Percentiles rank a stretch among this genome's conserved stretches.
Evolutionary conservation across 2,113 vertebrate genomes (phyloP).

Genomic region (Ophiodon elongatus): DNA sequence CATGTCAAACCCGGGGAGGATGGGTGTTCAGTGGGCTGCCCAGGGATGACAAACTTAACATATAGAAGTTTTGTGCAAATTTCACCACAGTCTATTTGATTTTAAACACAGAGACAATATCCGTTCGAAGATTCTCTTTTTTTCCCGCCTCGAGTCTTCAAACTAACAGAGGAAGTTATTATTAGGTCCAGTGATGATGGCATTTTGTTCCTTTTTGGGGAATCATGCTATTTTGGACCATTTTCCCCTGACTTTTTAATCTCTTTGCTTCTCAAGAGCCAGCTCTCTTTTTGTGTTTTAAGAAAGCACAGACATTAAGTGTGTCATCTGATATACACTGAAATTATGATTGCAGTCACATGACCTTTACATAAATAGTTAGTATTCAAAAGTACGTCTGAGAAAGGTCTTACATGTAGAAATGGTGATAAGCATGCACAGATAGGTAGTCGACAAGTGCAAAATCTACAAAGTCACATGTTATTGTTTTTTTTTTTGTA

Average conservation of each 20-base stretch:
- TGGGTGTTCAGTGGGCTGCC: conserved; percentile 63
- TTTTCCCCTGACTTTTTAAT: conserved; percentile 41
- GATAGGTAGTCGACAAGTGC: conserved; percentile 84
- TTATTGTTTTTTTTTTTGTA: conserved; percentile 59
- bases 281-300: conserved; percentile 65
- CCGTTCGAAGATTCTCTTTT: conserved; percentile 56
- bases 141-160: conserved; percentile 38
- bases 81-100: conserved; percentile 79
- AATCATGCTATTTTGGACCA: conserved; percentile 56
- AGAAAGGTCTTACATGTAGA: conserved; percentile 82
- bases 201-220: conserved; percentile 53
- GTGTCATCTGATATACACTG: conserved; percentile 79
- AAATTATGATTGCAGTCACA: conserved; percentile 81
- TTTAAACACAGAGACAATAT: conserved; percentile 77
- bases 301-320: conserved; percentile 80
- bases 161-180: conserved; percentile 64
- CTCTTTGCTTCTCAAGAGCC: conserved; percentile 65
- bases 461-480: conserved; percentile 82
- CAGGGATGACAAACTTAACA: conserved; percentile 72
- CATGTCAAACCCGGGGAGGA: conserved; percentile 67
- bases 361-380: conserved; percentile 81
- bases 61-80: conserved; percentile 79
- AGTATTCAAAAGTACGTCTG: conserved; percentile 81
- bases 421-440: conserved; percentile 85
- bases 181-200: conserved; percentile 65